phyloP scores from a whole-genome alignment of 2,797 vertebrate genomes.

The Decapterus maruadsi region DNA sequence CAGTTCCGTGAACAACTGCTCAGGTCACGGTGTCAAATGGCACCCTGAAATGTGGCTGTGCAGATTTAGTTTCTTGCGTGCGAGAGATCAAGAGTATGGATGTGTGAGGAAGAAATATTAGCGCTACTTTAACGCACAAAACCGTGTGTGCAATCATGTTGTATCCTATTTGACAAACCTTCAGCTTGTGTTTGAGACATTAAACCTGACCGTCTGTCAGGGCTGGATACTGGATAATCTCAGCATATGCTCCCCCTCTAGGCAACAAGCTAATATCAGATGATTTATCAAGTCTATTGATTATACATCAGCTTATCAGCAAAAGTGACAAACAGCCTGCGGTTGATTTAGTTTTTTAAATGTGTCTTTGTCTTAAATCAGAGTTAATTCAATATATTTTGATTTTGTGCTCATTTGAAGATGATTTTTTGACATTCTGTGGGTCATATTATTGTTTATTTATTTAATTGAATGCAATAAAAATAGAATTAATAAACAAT shows the following conservation, averaged over 20 bases:
- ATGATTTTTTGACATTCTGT: not conserved
- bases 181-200: slow-evolving; percentile 3
- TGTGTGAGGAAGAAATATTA: not conserved
- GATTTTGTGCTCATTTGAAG: slow-evolving; percentile 2
- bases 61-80: slow-evolving; percentile 34
- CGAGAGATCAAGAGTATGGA: slow-evolving; percentile 12
- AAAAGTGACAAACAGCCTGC: not conserved
- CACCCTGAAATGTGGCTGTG: slow-evolving; percentile 41
- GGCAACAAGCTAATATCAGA: not conserved
- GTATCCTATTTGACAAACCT: slow-evolving; percentile 3
- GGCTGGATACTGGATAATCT: not conserved
- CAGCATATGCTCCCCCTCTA: not conserved
- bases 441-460: not conserved
- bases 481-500: not conserved
- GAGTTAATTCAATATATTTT: not conserved
- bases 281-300: not conserved
- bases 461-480: not conserved
- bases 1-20: slow-evolving; percentile 47
- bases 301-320: too few species aligned
- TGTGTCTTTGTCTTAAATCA: not conserved
- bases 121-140: slow-evolving; percentile 2
- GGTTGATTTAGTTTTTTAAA: not conserved
- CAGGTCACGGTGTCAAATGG: slow-evolving; percentile 61
- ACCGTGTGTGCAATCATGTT: not conserved
- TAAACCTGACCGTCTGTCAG: not conserved